Evolutionary conservation across 1,140 invertebrate genomes (phyloP).

Genomic region (Tetranychus urticae): DNA sequence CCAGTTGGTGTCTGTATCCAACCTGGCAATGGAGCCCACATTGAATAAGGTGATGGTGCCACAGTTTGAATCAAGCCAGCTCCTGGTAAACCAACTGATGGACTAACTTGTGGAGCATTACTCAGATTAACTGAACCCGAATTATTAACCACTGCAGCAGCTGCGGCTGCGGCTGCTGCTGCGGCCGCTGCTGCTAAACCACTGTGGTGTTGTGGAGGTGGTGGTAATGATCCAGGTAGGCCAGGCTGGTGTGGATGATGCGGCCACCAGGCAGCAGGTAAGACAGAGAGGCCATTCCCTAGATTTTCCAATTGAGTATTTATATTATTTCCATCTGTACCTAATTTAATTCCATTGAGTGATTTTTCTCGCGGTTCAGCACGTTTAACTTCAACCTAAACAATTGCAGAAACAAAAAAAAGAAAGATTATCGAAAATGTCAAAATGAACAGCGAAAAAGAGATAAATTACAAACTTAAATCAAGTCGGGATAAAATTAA

Average conservation of each 20-base stretch:
- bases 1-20: not conserved
- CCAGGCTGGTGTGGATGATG: too few species aligned
- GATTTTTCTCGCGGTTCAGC: conserved; percentile 8
- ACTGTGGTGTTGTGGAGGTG: not conserved
- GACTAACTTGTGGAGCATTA: not conserved
- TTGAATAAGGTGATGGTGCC: not conserved
- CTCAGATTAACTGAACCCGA: not conserved
- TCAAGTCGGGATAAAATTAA: too few species aligned
- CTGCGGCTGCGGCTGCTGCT: not conserved
- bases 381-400: conserved; percentile 9
- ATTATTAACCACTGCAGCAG: not conserved
- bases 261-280: too few species aligned
- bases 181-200: not conserved
- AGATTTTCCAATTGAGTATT: too few species aligned
- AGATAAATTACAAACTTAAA: conserved; percentile 2
- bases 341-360: too few species aligned
- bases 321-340: too few species aligned
- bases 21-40: not conserved
- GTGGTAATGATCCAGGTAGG: not conserved
- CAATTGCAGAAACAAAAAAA: not conserved
- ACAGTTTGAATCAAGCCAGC: not conserved
- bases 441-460: conserved; percentile 8
- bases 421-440: not conserved
- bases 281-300: too few species aligned
- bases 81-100: not conserved